Conservation (phyloP, 1,140 invertebrate genomes). For the Drosophila fuyamai region DNA sequence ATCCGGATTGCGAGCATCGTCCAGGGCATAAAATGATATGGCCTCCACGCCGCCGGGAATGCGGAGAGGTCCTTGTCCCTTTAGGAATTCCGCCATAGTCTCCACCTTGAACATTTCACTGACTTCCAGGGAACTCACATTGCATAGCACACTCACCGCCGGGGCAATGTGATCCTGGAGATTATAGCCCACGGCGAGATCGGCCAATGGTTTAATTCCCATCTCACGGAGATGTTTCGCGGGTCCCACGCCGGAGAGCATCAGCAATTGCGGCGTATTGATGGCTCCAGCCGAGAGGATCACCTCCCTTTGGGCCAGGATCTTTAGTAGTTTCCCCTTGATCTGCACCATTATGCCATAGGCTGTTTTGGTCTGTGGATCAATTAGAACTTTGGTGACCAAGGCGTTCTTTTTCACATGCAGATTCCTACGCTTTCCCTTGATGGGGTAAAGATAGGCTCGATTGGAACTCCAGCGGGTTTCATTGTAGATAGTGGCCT, state of each 20-base stretch:
- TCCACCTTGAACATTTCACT: conserved; percentile 42
- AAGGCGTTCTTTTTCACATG: conserved; percentile 88
- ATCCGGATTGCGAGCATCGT: conserved; percentile 86
- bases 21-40: conserved; percentile 90
- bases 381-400: conserved; percentile 91
- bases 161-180: conserved; percentile 92
- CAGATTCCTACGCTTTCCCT: conserved; percentile 87
- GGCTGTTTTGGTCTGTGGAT: conserved; percentile 87
- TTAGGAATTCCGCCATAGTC: conserved; percentile 50
- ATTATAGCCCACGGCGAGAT: conserved; percentile 92
- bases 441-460: conserved; percentile 90
- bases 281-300: conserved; percentile 91
- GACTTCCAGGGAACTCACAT: conserved; percentile 81
- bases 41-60: conserved; percentile 92
- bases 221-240: conserved; percentile 87
- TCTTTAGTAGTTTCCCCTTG: conserved; percentile 85
- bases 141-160: conserved; percentile 89
- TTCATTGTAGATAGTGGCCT: conserved; percentile 89
- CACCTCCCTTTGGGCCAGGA: conserved; percentile 89
- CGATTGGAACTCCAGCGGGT: conserved; percentile 90
- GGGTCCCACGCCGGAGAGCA: conserved; percentile 93
- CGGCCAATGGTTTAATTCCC: conserved; percentile 88
- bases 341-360: conserved; percentile 88
- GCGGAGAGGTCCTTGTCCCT: conserved; percentile 88
- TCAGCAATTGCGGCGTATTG: conserved; percentile 91